phyloP scores from a whole-genome alignment of 2,113 vertebrate genomes.

The Ginglymostoma cirratum region DNA sequence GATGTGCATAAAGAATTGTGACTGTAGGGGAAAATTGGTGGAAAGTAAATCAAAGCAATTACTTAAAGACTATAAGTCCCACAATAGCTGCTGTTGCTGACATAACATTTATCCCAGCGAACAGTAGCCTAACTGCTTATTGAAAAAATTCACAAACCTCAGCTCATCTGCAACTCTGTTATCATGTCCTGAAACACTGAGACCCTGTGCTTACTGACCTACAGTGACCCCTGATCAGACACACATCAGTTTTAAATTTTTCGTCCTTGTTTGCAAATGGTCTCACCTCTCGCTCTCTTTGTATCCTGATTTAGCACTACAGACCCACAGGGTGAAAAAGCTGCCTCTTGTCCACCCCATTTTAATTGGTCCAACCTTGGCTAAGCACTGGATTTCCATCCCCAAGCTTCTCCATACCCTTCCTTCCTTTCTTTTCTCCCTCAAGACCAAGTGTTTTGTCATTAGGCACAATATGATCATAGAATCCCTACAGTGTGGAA shows the following conservation, averaged over 20 bases:
- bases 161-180: not conserved
- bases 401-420: not conserved
- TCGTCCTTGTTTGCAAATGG: not conserved
- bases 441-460: not conserved
- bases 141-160: not conserved
- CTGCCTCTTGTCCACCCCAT: no score
- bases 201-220: not conserved
- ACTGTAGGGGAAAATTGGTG: not conserved
- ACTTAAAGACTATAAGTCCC: not conserved
- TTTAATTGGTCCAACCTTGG: not conserved
- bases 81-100: not conserved
- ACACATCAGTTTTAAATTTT: not conserved
- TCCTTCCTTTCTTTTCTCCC: not conserved
- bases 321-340: not conserved
- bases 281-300: not conserved
- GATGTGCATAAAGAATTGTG: not conserved
- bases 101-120: not conserved
- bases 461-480: not conserved
- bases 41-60: not conserved
- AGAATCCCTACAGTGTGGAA: not conserved
- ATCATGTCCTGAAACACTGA: not conserved
- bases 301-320: not conserved
- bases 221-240: not conserved
- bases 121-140: not conserved
- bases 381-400: not conserved